Conservation (phyloP, 2,888 invertebrate genomes). For the Trichopoda pennipes region DNA sequence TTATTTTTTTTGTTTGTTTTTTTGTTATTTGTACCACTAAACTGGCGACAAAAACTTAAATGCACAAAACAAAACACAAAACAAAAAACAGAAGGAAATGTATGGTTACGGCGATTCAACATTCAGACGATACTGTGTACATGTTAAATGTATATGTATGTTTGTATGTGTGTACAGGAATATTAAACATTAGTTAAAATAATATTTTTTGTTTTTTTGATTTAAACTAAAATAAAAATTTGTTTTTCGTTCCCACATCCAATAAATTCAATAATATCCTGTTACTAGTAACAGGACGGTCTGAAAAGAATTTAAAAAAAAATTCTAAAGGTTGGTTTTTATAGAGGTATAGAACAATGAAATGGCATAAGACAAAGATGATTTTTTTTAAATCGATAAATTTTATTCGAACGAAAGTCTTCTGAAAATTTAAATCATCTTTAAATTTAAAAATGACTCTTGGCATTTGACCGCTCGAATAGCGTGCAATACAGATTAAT, state of each 20-base stretch:
- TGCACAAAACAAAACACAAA: not conserved
- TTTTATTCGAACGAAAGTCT: too few relatives aligned
- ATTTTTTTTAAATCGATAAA: too few relatives aligned
- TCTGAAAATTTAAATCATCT: too few relatives aligned
- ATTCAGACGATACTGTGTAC: not conserved
- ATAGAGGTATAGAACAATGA: too few relatives aligned
- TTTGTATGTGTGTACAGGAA: constrained; percentile 16
- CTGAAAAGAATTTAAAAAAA: not conserved
- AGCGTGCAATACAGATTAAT: too few relatives aligned
- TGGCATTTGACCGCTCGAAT: too few relatives aligned
- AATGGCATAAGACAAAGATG: too few relatives aligned
- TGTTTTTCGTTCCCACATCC: not conserved
- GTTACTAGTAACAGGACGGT: not conserved
- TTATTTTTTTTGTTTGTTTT: too few relatives aligned
- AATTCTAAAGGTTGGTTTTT: not conserved
- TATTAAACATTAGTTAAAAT: constrained; percentile 21
- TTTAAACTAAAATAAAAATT: constrained; percentile 20
- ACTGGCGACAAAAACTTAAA: constrained; percentile 3
- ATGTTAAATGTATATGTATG: too few relatives aligned
- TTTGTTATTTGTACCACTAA: constrained; percentile 18
- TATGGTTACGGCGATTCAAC: constrained; percentile 1
- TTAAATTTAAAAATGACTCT: too few relatives aligned
- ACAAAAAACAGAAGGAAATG: constrained; percentile 6
- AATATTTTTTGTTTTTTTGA: not conserved
- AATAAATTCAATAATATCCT: not conserved